These are phyloP conservation scores for Scomberomorus guttatus DNA, from an alignment of 2,797 vertebrate genomes.

Conservation along the genomic window DNA sequence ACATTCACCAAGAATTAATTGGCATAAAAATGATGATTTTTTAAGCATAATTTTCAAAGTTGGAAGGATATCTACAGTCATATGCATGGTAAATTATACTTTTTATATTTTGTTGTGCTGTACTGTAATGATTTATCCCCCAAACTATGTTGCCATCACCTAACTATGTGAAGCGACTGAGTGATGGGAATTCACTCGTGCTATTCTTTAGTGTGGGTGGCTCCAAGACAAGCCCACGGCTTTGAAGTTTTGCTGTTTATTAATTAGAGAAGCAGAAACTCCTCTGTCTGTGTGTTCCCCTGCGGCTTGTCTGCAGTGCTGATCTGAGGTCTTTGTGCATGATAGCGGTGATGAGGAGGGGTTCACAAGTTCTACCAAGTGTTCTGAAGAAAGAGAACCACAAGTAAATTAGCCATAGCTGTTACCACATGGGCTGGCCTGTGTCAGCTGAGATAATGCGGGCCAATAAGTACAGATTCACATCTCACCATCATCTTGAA, in stretches of 20 bases:
- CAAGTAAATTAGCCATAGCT: constrained; percentile 71
- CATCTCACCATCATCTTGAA: constrained; percentile 24
- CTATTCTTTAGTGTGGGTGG: constrained; percentile 56
- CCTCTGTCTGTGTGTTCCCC: constrained; percentile 57
- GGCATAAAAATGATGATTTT: constrained; percentile 4
- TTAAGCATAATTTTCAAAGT: constrained; percentile 4
- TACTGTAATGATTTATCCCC: constrained; percentile 52
- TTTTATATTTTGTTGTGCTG: constrained; percentile 5
- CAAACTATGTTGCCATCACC: constrained; percentile 31
- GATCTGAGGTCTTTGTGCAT: constrained; percentile 61
- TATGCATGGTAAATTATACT: background rate
- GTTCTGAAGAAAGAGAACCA: constrained; percentile 63
- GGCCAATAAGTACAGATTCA: constrained; percentile 52
- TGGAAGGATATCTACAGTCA: constrained; percentile 10
- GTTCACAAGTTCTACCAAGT: constrained; percentile 58
- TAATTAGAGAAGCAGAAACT: constrained; percentile 72
- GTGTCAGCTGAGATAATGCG: constrained; percentile 58
- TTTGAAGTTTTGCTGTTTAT: constrained; percentile 76
- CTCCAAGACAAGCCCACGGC: constrained; percentile 57
- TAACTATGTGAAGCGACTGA: constrained; percentile 47
- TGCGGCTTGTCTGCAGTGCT: constrained; percentile 56
- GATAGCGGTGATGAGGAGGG: constrained; percentile 33
- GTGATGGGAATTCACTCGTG: constrained; percentile 52
- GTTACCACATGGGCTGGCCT: constrained; percentile 66
- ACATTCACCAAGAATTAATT: background rate